Evolutionary conservation across 2,888 invertebrate species (phyloP).

Genomic region (Lycocerus yunnanus): DNA sequence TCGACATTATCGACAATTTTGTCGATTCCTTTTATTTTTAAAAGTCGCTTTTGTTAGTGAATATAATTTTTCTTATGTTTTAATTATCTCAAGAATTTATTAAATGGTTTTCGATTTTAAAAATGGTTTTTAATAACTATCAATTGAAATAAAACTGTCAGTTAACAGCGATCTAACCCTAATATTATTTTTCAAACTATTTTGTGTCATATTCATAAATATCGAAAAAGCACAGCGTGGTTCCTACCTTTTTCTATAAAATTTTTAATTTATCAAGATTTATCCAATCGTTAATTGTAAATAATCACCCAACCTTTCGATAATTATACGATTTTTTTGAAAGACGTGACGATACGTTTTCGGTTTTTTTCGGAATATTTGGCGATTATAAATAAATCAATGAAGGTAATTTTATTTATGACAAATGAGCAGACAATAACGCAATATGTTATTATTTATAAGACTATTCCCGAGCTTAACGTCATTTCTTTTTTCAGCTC

Average conservation of each 20-base stretch:
- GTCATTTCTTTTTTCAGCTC: constrained; percentile 38
- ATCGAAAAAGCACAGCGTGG: constrained; percentile 7
- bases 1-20: constrained; percentile 44
- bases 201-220: constrained; percentile 11
- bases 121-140: neutral
- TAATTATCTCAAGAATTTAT: neutral
- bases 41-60: neutral
- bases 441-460: constrained; percentile 29
- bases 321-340: neutral
- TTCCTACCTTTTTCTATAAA: constrained; percentile 9
- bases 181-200: neutral
- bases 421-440: constrained; percentile 14
- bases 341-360: neutral
- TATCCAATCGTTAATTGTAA: constrained; percentile 5
- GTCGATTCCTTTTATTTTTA: neutral
- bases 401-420: constrained; percentile 5
- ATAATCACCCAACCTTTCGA: neutral
- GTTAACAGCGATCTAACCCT: neutral
- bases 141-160: constrained; percentile 8
- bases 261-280: constrained; percentile 3
- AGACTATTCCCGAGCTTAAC: constrained; percentile 25
- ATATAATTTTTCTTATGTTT: constrained; percentile 2
- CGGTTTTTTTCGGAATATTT: neutral
- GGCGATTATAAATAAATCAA: neutral
- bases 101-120: neutral